Evolutionary conservation across 2,888 invertebrate species (phyloP).

Genomic region (Habroteleia sp.): DNA sequence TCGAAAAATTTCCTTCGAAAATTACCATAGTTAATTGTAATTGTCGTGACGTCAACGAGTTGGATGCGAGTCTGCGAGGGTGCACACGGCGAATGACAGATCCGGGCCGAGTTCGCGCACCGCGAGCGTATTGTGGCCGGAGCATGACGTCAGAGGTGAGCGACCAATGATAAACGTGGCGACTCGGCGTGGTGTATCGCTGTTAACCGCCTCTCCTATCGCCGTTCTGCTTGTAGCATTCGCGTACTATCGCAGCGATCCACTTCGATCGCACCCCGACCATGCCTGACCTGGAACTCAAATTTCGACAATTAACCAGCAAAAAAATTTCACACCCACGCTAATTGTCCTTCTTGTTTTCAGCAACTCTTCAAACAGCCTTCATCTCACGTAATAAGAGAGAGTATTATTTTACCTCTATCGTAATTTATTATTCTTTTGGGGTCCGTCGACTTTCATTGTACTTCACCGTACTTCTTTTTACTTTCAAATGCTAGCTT

Average conservation of each 20-base stretch:
- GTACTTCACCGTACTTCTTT: too few species aligned
- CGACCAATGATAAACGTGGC: conserved; percentile 61
- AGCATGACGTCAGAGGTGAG: conserved; percentile 65
- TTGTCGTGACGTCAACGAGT: conserved; percentile 11
- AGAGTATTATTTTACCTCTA: too few species aligned
- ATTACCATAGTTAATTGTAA: too few species aligned
- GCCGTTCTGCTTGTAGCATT: not conserved
- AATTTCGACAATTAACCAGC: conserved; percentile 9
- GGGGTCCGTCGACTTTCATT: too few species aligned
- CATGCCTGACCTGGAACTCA: conserved; percentile 10
- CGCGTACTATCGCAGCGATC: conserved; percentile 3
- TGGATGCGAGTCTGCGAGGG: conserved; percentile 1
- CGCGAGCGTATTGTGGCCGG: conserved; percentile 13
- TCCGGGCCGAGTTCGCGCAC: conserved; percentile 41
- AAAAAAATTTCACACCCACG: too few species aligned
- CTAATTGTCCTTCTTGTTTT: too few species aligned
- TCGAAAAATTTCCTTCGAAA: too few species aligned
- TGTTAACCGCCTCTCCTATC: conserved; percentile 11
- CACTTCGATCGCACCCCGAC: conserved; percentile 4
- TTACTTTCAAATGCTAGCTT: too few species aligned
- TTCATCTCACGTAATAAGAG: too few species aligned
- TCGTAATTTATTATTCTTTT: too few species aligned
- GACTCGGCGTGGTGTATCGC: conserved; percentile 3
- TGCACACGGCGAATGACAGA: conserved; percentile 38
- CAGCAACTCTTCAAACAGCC: too few species aligned